Evolutionary conservation across 2,113 vertebrate species (phyloP), one percentile per base, ranked within the genome.

Genomic region (Acinonyx jubatus): DNA sequence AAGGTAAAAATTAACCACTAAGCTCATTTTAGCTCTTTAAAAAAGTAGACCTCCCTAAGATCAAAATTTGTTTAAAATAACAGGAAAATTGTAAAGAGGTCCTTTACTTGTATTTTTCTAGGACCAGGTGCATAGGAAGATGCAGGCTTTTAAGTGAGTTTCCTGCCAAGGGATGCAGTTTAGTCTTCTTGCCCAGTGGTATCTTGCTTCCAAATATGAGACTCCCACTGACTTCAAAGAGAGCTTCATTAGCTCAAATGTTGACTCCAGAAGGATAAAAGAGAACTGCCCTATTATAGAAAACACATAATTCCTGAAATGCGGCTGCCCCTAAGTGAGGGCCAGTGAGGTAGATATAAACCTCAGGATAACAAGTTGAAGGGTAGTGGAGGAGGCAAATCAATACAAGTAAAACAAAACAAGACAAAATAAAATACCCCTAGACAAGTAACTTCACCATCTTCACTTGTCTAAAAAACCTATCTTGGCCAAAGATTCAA

Each of bases 161-260:
- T 95, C 57, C 61, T 14, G 1, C 36, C 21, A 95, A 95, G 38
- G 9, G 21, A 83, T 65, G n/a, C 4, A 96, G 48, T 76, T 48
- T 57, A 76, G 36, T 66, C 7, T 95, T 80, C 52, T 89, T 96
- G 29, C 33, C 87, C 16, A 57, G 27, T 61, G 31, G 48, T 76
- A 63, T 52, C 69, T 90, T 89, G 83, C 38, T 94, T 97, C 69
- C 57, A 92, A 92, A 93, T 79, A 15, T 78, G 76, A 96, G 27
- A 57, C 13, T 86, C 80, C 91, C 27, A 69, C 27, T 97, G 84
- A 92, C 80, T 95, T 97, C 76, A 95, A 81, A 94, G 38, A 90
- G n/a, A 96, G 36, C 18, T 94, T 80, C 29, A 71, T 33, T n/a
- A 97, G 27, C 68, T 84, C 50, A 88, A 69, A 89, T n/a, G 88